These are phyloP conservation scores for Coenonympha arcania DNA, from an alignment of 2,888 invertebrate genomes.

Conservation along the genomic window DNA sequence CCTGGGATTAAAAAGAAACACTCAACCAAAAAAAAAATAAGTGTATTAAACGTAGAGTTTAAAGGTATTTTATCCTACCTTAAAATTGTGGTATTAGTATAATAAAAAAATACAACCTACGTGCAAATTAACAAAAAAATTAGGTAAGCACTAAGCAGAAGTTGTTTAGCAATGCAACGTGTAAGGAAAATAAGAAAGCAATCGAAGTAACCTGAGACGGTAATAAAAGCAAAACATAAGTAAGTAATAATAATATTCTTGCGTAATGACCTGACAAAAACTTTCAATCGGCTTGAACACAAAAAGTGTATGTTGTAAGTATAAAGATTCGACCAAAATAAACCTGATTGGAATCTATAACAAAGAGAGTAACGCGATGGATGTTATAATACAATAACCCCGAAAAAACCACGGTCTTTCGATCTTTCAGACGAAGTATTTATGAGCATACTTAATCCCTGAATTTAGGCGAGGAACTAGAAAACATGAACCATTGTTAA, in stretches of 20 bases:
- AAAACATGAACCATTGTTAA: too few species aligned
- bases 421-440: not conserved
- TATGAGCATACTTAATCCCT: not conserved
- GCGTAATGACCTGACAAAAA: slow-evolving; percentile 1
- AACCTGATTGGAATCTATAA: not conserved
- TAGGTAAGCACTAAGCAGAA: not conserved
- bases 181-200: not conserved
- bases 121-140: not conserved
- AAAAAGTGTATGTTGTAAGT: not conserved
- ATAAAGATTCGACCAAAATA: not conserved
- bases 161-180: not conserved
- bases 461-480: too few species aligned
- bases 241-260: not conserved
- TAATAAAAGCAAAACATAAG: not conserved
- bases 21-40: too few species aligned
- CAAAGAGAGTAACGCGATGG: not conserved
- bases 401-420: not conserved
- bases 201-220: not conserved
- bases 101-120: too few species aligned
- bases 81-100: too few species aligned
- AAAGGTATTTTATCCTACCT: too few species aligned
- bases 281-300: not conserved
- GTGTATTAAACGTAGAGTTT: too few species aligned
- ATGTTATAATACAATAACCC: too few species aligned
- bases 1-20: too few species aligned